Evolutionary conservation across 1,140 invertebrate species (phyloP), one percentile per base, ranked within the genome.

Genomic region (Heliconius himera): DNA sequence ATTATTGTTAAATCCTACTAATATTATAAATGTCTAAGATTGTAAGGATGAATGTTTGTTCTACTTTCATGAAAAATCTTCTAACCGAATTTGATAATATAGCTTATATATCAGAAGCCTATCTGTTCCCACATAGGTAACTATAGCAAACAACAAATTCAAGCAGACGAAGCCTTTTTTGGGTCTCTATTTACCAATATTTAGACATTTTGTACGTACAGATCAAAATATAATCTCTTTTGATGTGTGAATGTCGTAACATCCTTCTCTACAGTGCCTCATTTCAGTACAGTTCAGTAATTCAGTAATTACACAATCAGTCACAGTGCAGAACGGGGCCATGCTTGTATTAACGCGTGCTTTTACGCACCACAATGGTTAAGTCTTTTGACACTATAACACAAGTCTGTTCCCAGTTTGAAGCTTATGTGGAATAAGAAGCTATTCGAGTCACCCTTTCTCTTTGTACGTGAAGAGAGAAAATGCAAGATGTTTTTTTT

Each of bases 311-410:
- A 66, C 60, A 29, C 60, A 66, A 66, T 66, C 60, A 66, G 60
- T 66, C 3, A 5, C 13, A 26, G 60, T 66, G 60, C 22, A 16
- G 26, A 29, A 29, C 26, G 26, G 26, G 60, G 60, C 60, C 60
- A 66, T 16, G 60, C 11, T 5, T 26, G 13, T 66, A 66, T 66
- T 66, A 66, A 29, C 60, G 60, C 60, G n/a, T 66, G 60, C 60
- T 29, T 66, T 66, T 66, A 66, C 60, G 60, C 60, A 66, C 4
- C 6, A 66, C 60, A 66, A 66, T 66, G 26, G 11, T 66, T 66
- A 66, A 66, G 60, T 66, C 60, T 66, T 66, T 66, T 66, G 60
- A 66, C 60, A 66, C 60, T 22, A 66, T 26, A 66, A 26, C 60
- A 66, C 26, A 29, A 66, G 26, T 66, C 26, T 29, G 60, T 66